Base-by-base conservation (phyloP, 2,888 invertebrate genomes). In the Tinea trinotella region DNA sequence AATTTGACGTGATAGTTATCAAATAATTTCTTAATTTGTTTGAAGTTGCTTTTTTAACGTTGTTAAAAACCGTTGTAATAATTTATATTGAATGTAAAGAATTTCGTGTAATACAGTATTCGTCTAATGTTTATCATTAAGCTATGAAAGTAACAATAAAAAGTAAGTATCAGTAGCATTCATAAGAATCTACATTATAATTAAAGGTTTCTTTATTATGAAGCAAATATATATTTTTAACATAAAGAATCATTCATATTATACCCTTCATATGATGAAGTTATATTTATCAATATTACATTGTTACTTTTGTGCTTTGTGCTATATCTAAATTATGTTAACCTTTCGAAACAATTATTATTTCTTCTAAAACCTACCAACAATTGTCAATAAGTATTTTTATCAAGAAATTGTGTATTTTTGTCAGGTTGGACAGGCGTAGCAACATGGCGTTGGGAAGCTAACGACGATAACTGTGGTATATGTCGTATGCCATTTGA, bases 401-500 rank as follows among this genome's bases (percentile, higher is more conserved):
- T n/a, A n/a, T n/a, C n/a, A n/a, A n/a, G n/a, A n/a, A n/a, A n/a
- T 49, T 19, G 20, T 24, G 20, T 13, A 7, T 7, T 12, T n/a
- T 53, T 19, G 3, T 24, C 10, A 93, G 93, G 91, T 80, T 98
- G 97, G 97, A 94, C 93, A 61, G 96, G 96, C 60, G 97, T 98
- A 58, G 98, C 98, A 63, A 94, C 96, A 72, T 99, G 99, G 99
- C 93, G 95, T 71, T 99, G 99, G 99, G 92, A 97, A 61, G 98
- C 98, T 18, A 98, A 98, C 80, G 99, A 99, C 87, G 99, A 99
- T 76, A 98, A 96, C 74, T 98, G 98, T 73, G 99, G 99, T 56
- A 99, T 99, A 72, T 99, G 99, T 86, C 93, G 99, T 58, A 97
- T 98, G 95, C 94, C 98, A 52, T 99, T 99, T 85, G 99, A 99